Evolutionary conservation across 2,888 invertebrate genomes (phyloP).

Genomic region (Cetonia aurata): DNA sequence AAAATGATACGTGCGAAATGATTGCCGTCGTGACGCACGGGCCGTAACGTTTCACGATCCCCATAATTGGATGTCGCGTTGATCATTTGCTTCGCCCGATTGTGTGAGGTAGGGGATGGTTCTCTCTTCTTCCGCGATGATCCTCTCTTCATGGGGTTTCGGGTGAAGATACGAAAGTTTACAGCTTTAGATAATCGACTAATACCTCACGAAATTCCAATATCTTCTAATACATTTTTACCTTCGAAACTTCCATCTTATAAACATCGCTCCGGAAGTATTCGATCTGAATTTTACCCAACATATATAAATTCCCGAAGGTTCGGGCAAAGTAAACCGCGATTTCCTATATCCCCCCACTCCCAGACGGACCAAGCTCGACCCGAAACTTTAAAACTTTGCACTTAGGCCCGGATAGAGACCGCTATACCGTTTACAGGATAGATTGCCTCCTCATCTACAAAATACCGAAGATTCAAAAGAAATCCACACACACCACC

Average conservation of each 20-base stretch:
- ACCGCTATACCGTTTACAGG: background rate
- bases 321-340: constrained; percentile 36
- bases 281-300: constrained; percentile 4
- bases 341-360: constrained; percentile 7
- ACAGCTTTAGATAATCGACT: too few species aligned
- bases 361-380: constrained; percentile 7
- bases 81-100: constrained; percentile 17
- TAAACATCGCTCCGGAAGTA: background rate
- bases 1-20: constrained; percentile 25
- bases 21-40: constrained; percentile 10
- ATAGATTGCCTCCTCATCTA: background rate
- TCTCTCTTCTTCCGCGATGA: too few species aligned
- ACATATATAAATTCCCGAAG: constrained; percentile 36
- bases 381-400: constrained; percentile 43
- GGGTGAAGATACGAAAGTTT: too few species aligned
- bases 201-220: too few species aligned
- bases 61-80: constrained; percentile 23
- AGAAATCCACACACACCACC: constrained; percentile 32
- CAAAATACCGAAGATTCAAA: constrained; percentile 37
- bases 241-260: background rate
- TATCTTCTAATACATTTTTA: too few species aligned
- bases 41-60: constrained; percentile 19
- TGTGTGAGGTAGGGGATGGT: background rate
- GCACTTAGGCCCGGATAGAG: constrained; percentile 35
- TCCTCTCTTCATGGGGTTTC: too few species aligned